phyloP scores from a whole-genome alignment of 2,888 invertebrate genomes.

The Idaea dimidiata region DNA sequence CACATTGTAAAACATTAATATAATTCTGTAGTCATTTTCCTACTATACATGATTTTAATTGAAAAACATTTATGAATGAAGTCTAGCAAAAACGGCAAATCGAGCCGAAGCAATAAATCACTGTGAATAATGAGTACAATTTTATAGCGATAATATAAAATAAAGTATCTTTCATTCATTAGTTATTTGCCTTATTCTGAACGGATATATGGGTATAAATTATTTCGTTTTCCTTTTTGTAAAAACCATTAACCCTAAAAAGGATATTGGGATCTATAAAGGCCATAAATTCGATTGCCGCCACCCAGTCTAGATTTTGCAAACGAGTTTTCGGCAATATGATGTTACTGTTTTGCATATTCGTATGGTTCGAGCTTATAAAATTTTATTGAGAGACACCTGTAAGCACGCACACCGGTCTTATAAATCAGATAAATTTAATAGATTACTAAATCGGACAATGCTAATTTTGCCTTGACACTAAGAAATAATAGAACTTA shows the following conservation, averaged over 20 bases:
- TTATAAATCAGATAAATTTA: conserved; percentile 61
- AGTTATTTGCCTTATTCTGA: conserved; percentile 10
- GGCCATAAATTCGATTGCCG: conserved; percentile 57
- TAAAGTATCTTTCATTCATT: conserved; percentile 16
- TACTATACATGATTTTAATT: conserved; percentile 1
- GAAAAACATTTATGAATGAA: conserved; percentile 23
- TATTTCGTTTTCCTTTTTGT: conserved; percentile 12
- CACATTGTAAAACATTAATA: not conserved
- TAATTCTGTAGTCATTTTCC: not conserved
- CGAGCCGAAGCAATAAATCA: conserved; percentile 21
- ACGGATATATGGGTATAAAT: not conserved
- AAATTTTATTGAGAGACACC: conserved; percentile 75
- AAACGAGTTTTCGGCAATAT: conserved; percentile 53
- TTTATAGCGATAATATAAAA: conserved; percentile 14
- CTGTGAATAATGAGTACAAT: conserved; percentile 23
- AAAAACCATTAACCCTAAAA: conserved; percentile 10
- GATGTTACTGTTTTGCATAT: conserved; percentile 63
- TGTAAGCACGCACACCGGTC: conserved; percentile 60
- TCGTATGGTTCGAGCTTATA: conserved; percentile 63
- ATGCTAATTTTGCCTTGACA: conserved; percentile 44
- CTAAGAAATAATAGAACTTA: conserved; percentile 2
- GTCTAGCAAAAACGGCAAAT: conserved; percentile 10
- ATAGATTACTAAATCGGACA: conserved; percentile 50
- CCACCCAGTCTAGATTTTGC: conserved; percentile 70
- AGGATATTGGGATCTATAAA: conserved; percentile 20